These are phyloP conservation scores for Papilio polytes DNA, from an alignment of 1,140 invertebrate genomes.

Conservation along the genomic window DNA sequence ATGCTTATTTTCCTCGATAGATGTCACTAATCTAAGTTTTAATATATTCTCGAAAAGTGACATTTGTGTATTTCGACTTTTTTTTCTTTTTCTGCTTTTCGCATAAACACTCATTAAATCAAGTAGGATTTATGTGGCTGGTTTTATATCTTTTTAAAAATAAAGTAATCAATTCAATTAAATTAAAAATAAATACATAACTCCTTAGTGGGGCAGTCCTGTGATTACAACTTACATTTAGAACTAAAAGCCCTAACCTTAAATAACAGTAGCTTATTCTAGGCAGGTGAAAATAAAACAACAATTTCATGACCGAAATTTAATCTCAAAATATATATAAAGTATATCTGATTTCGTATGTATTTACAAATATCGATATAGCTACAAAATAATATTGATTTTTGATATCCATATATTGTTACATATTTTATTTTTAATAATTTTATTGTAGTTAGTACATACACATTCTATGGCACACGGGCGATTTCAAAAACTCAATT, in stretches of 20 bases:
- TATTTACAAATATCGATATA: constrained; percentile 59
- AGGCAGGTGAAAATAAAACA: constrained; percentile 58
- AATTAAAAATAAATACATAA: too few relatives aligned
- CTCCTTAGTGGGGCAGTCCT: too few relatives aligned
- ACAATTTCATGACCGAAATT: constrained; percentile 66
- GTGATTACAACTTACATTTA: too few relatives aligned
- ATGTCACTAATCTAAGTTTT: background rate
- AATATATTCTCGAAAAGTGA: background rate
- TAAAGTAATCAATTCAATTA: too few relatives aligned
- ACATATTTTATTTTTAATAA: constrained; percentile 38
- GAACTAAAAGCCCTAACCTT: too few relatives aligned
- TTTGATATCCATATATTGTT: constrained; percentile 40
- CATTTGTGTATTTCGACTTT: too few relatives aligned
- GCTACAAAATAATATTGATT: constrained; percentile 40
- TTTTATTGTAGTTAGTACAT: constrained; percentile 42
- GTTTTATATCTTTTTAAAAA: background rate
- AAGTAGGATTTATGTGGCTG: background rate
- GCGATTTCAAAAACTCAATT: constrained; percentile 41
- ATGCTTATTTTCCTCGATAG: background rate
- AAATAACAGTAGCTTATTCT: background rate
- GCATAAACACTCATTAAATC: background rate
- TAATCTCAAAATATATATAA: constrained; percentile 78
- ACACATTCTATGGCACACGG: constrained; percentile 65
- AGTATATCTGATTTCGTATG: constrained; percentile 66
- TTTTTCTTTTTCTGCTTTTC: too few relatives aligned